Evolutionary conservation across 2,888 invertebrate species (phyloP).

Genomic region (Sinhomidia bicolor): DNA sequence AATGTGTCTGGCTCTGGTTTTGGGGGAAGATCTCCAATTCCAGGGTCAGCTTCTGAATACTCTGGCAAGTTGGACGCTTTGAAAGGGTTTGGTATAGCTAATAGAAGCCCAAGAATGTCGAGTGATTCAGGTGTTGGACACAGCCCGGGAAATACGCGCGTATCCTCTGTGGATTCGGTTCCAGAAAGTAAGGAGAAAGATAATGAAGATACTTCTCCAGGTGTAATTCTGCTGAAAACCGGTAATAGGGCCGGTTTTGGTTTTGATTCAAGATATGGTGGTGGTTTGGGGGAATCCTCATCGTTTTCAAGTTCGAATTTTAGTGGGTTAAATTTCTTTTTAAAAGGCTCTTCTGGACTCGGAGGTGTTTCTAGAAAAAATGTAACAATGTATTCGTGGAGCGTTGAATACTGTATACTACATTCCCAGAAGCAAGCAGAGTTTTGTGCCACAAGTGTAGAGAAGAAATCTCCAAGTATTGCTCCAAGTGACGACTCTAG

Average conservation of each 20-base stretch:
- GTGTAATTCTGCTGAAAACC: constrained; percentile 74
- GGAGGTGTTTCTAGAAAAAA: constrained; percentile 81
- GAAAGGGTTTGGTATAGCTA: constrained; percentile 75
- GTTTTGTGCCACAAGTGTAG: constrained; percentile 45
- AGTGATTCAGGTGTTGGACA: constrained; percentile 80
- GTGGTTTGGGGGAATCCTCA: constrained; percentile 69
- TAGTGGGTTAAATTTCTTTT: constrained; percentile 80
- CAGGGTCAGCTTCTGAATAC: constrained; percentile 51
- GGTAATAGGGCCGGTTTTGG: constrained; percentile 75
- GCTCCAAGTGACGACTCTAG: constrained; percentile 8
- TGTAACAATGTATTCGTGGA: constrained; percentile 87
- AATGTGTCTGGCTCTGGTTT: constrained; percentile 56
- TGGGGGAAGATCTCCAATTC: constrained; percentile 63
- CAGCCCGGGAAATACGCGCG: constrained; percentile 78
- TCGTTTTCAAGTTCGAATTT: constrained; percentile 70
- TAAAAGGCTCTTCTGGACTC: constrained; percentile 74
- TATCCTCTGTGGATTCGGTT: constrained; percentile 79
- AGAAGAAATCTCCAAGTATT: constrained; percentile 54
- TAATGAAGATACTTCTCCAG: constrained; percentile 68
- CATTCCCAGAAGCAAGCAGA: constrained; percentile 78
- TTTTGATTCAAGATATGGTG: constrained; percentile 74
- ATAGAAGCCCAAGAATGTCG: constrained; percentile 79
- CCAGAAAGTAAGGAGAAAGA: constrained; percentile 76
- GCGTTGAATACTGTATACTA: constrained; percentile 97
- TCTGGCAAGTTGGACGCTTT: constrained; percentile 73